Evolutionary conservation across 2,888 invertebrate genomes (phyloP).

Genomic region (Pachliopta kotzebuea): DNA sequence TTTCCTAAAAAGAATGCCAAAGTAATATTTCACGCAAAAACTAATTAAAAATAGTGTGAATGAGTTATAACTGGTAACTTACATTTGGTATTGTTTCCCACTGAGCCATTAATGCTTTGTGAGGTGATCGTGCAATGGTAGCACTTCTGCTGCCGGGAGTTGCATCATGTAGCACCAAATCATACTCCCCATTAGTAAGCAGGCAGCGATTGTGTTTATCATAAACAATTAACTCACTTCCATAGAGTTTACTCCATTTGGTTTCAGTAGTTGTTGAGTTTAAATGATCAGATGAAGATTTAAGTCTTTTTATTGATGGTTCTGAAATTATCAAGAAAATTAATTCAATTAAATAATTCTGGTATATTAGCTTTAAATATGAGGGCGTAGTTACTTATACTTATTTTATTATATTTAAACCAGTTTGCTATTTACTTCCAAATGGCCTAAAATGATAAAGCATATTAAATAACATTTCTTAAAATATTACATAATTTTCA

Average conservation of each 20-base stretch:
- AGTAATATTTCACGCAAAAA: neutral
- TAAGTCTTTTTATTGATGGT: slow-evolving; percentile 86
- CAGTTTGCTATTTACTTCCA: too few species aligned
- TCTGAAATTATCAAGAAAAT: slow-evolving; percentile 58
- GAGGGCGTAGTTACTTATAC: neutral
- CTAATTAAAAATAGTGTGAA: neutral
- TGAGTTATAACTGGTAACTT: slow-evolving; percentile 44
- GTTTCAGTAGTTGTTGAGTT: slow-evolving; percentile 49
- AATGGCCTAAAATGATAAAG: too few species aligned
- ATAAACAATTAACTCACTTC: slow-evolving; percentile 92
- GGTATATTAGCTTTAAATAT: neutral
- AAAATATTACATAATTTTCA: too few species aligned
- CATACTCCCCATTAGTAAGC: slow-evolving; percentile 94
- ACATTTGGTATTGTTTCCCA: slow-evolving; percentile 83
- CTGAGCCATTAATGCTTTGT: slow-evolving; percentile 74
- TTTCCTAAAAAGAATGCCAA: slow-evolving; percentile 57
- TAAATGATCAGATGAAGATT: slow-evolving; percentile 77
- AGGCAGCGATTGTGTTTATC: slow-evolving; percentile 94
- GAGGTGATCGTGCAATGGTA: slow-evolving; percentile 69
- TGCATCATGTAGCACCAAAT: slow-evolving; percentile 90
- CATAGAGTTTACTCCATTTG: slow-evolving; percentile 82
- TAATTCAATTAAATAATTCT: neutral
- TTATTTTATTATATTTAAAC: too few species aligned
- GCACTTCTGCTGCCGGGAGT: slow-evolving; percentile 82
- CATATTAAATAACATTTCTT: too few species aligned